Evolutionary conservation across 23 tunicate genomes (phyloP).

Genomic region (Halocynthia aurantium): DNA sequence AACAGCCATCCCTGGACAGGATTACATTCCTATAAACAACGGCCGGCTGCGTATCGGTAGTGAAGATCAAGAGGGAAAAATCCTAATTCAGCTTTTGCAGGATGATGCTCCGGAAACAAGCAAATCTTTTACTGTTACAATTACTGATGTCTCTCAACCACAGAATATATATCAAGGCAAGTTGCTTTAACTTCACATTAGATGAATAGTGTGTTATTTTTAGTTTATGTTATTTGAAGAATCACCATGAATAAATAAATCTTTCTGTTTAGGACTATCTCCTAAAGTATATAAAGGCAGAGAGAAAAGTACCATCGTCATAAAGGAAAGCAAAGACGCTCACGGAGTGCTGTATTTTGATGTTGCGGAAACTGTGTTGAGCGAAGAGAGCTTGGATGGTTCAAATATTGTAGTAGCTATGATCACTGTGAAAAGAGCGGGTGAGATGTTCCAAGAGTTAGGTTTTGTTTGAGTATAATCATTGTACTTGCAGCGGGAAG

Average conservation of each 20-base stretch:
- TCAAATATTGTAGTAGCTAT: constrained; percentile 37
- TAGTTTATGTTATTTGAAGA: background rate
- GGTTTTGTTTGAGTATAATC: background rate
- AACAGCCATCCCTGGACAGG: constrained; percentile 24
- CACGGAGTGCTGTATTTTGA: constrained; percentile 50
- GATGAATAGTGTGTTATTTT: background rate
- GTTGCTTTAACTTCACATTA: background rate
- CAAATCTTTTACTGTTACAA: constrained; percentile 35
- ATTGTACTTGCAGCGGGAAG: background rate
- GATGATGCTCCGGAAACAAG: constrained; percentile 14
- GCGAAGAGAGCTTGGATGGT: constrained; percentile 39
- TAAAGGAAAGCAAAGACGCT: constrained; percentile 53
- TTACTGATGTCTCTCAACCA: constrained; percentile 30
- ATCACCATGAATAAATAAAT: background rate
- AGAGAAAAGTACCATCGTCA: constrained; percentile 42
- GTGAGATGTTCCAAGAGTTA: constrained; percentile 12
- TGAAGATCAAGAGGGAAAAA: constrained; percentile 25
- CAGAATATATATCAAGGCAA: constrained; percentile 48
- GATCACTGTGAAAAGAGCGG: constrained; percentile 41
- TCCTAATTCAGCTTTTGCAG: constrained; percentile 16
- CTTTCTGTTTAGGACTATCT: constrained; percentile 32
- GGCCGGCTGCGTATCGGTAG: constrained; percentile 12
- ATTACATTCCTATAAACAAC: background rate
- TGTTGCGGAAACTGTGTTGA: constrained; percentile 20
- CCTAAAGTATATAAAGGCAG: constrained; percentile 39